These are phyloP conservation scores for Gastrophryne carolinensis DNA, from an alignment of 2,797 vertebrate genomes.

Conservation along the genomic window DNA sequence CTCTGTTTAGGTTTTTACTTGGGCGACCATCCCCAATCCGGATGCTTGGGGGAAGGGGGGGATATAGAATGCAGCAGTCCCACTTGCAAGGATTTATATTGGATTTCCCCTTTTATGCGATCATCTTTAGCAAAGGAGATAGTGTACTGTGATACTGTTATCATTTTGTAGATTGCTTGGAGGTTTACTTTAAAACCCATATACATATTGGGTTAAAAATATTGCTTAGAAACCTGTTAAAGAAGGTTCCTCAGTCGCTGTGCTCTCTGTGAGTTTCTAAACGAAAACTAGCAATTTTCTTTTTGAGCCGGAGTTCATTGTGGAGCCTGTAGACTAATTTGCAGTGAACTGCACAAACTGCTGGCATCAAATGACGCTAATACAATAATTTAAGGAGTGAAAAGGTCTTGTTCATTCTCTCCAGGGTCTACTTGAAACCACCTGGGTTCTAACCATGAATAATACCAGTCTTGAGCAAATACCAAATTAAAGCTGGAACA, in stretches of 20 bases:
- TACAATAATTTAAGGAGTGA: slow-evolving; percentile 45
- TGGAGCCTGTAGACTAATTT: slow-evolving; percentile 30
- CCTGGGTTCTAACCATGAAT: slow-evolving; percentile 41
- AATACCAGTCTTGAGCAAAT: slow-evolving; percentile 45
- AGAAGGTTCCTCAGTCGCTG: slow-evolving; percentile 6
- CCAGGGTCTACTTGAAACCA: slow-evolving; percentile 31
- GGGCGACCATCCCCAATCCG: too few relatives aligned
- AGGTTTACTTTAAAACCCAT: too few relatives aligned
- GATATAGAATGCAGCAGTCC: too few relatives aligned
- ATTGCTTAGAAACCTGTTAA: neutral
- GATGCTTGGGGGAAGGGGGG: too few relatives aligned
- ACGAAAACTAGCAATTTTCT: slow-evolving; percentile 31
- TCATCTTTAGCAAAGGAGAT: neutral
- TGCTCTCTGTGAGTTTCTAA: slow-evolving; percentile 8
- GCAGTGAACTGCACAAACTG: slow-evolving; percentile 36
- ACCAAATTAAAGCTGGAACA: slow-evolving; percentile 36
- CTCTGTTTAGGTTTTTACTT: too few relatives aligned
- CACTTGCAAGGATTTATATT: too few relatives aligned
- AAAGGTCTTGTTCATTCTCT: slow-evolving; percentile 40
- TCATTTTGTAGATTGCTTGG: too few relatives aligned
- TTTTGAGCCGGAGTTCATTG: slow-evolving; percentile 26
- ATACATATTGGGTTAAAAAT: neutral
- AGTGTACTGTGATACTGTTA: too few relatives aligned
- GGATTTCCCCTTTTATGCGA: neutral
- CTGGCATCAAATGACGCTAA: slow-evolving; percentile 39